A percentile compares a stretch with the other conserved stretches of the same genome.
Conservation (phyloP, 2,113 vertebrate species). For the Bubalus kerabau region DNA sequence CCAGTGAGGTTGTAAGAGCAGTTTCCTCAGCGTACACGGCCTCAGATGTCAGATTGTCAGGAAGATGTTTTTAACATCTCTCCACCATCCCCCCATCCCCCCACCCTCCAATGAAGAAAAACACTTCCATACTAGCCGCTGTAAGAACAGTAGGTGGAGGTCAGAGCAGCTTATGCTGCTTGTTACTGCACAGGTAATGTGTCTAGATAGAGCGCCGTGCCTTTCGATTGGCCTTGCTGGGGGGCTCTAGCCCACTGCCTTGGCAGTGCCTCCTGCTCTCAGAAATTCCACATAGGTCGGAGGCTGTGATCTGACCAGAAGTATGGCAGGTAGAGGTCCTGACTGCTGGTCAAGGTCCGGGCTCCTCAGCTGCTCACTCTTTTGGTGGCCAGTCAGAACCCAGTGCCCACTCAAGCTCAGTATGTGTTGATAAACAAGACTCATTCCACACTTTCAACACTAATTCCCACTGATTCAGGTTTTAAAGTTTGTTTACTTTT, state of each 20-base stretch:
- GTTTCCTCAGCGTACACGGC: not conserved
- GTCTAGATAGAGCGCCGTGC: not conserved
- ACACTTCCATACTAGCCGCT: not conserved
- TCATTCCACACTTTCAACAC: not conserved
- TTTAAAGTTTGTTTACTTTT: not conserved
- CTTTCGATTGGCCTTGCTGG: not conserved
- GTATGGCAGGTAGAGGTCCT: not conserved
- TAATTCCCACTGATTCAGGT: not conserved
- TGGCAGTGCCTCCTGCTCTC: not conserved
- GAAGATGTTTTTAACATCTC: not conserved
- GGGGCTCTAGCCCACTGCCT: not conserved
- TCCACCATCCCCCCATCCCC: not conserved
- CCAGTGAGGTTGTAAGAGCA: not conserved
- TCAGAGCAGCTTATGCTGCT: not conserved
- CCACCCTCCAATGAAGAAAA: not conserved
- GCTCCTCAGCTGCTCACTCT: not conserved
- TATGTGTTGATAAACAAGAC: not conserved
- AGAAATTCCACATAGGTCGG: not conserved
- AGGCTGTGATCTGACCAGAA: not conserved
- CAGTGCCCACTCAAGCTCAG: not conserved
- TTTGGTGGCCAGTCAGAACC: not conserved
- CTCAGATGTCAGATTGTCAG: not conserved
- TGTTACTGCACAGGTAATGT: not conserved
- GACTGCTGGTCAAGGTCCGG: not conserved
- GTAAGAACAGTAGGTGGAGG: not conserved